Conservation (phyloP, 2,888 invertebrate species). For the Tenthredo distinguenda region DNA sequence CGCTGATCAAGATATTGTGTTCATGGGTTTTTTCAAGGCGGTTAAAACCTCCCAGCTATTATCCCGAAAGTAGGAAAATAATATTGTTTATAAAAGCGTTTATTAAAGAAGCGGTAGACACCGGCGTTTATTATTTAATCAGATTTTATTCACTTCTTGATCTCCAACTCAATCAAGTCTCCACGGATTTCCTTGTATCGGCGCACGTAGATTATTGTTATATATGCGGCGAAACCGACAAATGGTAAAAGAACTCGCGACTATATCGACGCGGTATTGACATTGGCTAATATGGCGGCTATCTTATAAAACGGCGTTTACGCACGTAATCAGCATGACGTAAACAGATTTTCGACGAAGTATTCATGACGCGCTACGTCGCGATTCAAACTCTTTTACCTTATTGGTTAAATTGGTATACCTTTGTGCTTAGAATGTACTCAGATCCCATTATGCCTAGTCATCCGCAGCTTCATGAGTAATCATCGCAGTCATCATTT, state of each 20-base stretch:
- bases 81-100: not conserved
- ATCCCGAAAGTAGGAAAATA: not conserved
- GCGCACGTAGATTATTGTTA: conserved; percentile 55
- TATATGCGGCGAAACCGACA: not conserved
- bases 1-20: conserved; percentile 81
- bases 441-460: not conserved
- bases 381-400: not conserved
- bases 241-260: not conserved
- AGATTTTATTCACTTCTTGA: conserved; percentile 59
- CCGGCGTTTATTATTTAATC: not conserved
- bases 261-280: conserved; percentile 36
- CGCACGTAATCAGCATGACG: conserved; percentile 44
- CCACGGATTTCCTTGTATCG: conserved; percentile 75
- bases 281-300: conserved; percentile 20
- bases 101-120: not conserved
- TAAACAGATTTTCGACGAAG: conserved; percentile 38
- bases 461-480: not conserved
- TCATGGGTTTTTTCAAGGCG: conserved; percentile 42
- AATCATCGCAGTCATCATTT: not conserved
- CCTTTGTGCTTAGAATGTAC: not conserved
- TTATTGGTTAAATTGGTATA: not conserved
- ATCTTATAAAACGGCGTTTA: conserved; percentile 10
- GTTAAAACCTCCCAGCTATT: not conserved
- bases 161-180: conserved; percentile 61
- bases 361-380: not conserved